phyloP scores from a whole-genome alignment of 2,797 vertebrate species.

The Aulostomus chinensis region DNA sequence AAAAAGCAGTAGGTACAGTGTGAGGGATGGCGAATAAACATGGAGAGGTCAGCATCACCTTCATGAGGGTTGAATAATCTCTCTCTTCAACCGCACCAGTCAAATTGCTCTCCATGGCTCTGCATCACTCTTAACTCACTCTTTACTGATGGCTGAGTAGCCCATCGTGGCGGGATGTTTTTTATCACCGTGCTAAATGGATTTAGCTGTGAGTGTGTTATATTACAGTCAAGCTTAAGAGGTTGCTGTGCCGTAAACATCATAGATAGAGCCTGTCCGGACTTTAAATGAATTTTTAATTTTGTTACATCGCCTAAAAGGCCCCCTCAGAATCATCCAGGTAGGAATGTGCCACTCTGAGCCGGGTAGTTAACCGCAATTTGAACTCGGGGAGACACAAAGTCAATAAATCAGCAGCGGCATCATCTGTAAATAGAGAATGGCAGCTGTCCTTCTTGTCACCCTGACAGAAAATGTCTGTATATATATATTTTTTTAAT shows the following conservation, averaged over 20 bases:
- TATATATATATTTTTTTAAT: slow-evolving; percentile 44
- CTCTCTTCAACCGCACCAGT: not conserved
- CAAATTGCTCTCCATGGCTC: not conserved
- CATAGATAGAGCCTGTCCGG: too few relatives aligned
- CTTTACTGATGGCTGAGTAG: not conserved
- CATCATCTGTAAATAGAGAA: too few relatives aligned
- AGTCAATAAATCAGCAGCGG: slow-evolving; percentile 39
- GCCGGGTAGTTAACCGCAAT: slow-evolving; percentile 34
- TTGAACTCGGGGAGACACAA: slow-evolving; percentile 54
- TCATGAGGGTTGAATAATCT: slow-evolving; percentile 1
- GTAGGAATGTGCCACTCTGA: slow-evolving; percentile 5
- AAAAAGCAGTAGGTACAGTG: too few relatives aligned
- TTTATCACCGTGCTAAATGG: not conserved
- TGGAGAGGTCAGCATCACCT: not conserved
- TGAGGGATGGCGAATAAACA: too few relatives aligned
- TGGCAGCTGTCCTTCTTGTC: slow-evolving; percentile 53
- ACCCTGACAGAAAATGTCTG: slow-evolving; percentile 48
- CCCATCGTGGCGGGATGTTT: not conserved
- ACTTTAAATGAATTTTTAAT: too few relatives aligned
- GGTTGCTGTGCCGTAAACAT: not conserved
- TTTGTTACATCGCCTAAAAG: too few relatives aligned
- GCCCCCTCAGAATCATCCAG: not conserved
- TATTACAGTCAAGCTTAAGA: not conserved
- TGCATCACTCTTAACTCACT: not conserved
- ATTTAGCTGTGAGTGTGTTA: not conserved